Percentiles rank a stretch among this genome's conserved stretches.
These are phyloP conservation scores for Sceloporus tristichus DNA, from an alignment of 2,113 vertebrate species.

Conservation along the genomic window DNA sequence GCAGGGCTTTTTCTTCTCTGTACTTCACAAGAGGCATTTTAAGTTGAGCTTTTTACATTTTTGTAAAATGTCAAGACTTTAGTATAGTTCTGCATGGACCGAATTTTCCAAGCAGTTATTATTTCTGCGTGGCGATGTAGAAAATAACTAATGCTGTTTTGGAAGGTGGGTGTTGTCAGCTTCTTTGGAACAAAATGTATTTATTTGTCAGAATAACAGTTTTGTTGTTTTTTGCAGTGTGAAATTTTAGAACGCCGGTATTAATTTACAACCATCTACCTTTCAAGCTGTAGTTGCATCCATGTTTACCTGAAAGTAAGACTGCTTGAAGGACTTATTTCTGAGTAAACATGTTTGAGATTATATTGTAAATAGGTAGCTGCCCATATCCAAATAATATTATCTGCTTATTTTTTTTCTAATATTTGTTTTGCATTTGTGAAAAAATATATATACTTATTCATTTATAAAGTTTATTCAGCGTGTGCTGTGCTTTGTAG, in stretches of 20 bases:
- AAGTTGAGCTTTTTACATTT: conserved; percentile 56
- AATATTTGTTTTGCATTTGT: background rate
- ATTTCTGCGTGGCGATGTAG: conserved; percentile 43
- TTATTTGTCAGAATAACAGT: conserved; percentile 49
- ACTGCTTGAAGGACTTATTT: background rate
- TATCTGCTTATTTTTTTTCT: background rate
- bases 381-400: background rate
- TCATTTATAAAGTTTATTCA: background rate
- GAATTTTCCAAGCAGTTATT: conserved; percentile 35
- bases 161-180: conserved; percentile 10
- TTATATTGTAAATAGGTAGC: conserved; percentile 3
- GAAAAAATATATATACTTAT: background rate
- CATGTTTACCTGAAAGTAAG: background rate
- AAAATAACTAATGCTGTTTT: conserved; percentile 35
- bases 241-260: conserved; percentile 47
- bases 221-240: conserved; percentile 43
- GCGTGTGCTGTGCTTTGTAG: background rate
- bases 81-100: conserved; percentile 45
- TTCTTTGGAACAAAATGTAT: conserved; percentile 31
- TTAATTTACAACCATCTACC: conserved; percentile 30
- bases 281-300: conserved; percentile 19
- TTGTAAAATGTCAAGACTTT: conserved; percentile 49
- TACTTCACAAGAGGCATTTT: conserved; percentile 67
- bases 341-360: background rate
- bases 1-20: conserved; percentile 51